Percentiles rank a stretch among this genome's conserved stretches.
Conservation (phyloP, 1,140 invertebrate species). For the Panulirus ornatus region DNA sequence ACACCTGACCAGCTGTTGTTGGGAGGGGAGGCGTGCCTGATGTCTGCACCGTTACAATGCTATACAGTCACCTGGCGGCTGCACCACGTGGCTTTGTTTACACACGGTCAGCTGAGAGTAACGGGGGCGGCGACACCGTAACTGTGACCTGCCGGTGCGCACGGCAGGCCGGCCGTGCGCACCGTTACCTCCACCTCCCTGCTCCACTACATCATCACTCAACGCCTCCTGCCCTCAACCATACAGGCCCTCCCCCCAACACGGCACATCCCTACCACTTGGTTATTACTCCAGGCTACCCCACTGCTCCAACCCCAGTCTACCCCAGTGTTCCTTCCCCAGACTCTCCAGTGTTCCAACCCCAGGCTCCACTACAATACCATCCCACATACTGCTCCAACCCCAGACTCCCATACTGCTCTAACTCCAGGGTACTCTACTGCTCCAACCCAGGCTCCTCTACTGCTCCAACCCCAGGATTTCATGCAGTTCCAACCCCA, state of each 20-base stretch:
- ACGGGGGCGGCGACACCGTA: not conserved
- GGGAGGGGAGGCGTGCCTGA: not conserved
- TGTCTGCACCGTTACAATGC: too few relatives aligned
- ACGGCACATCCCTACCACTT: not conserved
- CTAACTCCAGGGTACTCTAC: not conserved
- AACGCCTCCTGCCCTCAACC: too few relatives aligned
- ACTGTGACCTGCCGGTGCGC: not conserved
- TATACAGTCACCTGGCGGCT: too few relatives aligned
- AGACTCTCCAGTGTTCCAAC: not conserved
- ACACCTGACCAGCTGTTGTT: too few relatives aligned
- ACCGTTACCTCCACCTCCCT: not conserved
- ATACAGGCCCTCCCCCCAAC: too few relatives aligned
- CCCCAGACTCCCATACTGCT: not conserved
- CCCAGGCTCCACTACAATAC: not conserved
- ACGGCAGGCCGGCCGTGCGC: too few relatives aligned
- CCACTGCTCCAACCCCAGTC: not conserved
- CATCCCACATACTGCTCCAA: not conserved
- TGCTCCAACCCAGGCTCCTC: not conserved
- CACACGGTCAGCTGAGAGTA: slow-evolving; percentile 4
- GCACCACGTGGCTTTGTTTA: slow-evolving; percentile 31
- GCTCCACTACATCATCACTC: too few relatives aligned
- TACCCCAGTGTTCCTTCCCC: not conserved
- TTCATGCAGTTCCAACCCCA: not conserved
- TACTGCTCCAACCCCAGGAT: not conserved
- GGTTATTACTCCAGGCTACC: too few relatives aligned